Base-by-base conservation (phyloP, 1,140 invertebrate species). In the Diploscapter pachys region DNA sequence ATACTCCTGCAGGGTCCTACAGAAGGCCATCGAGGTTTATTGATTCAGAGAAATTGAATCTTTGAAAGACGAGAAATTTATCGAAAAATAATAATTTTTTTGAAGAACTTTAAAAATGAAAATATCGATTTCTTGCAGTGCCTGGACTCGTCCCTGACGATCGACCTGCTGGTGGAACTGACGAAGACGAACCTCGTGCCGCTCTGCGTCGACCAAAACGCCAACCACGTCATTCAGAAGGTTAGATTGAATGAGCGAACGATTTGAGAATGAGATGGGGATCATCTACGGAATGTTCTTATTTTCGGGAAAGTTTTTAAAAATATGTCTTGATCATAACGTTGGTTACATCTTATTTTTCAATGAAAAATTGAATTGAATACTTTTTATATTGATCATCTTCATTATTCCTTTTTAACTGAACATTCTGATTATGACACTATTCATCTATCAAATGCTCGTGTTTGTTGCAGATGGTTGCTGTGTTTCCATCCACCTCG, bases 191-290 rank as follows among this genome's bases (percentile, higher is more conserved):
- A 70, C 51, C 78, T 75, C 31, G 57, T 71, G 49, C 9, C 59
- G 2, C 74, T 79, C 3, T 69, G 71, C 48, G 65, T 79, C 54
- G 76, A 79, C 54, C 78, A 79, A 59, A 79, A 79, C 54, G 78
- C 75, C 13, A 79, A 79, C 62, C 78, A 79, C 71, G 78, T 79
- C 54, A 69, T 78, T 50, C 76, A 79, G 57, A 73, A 79, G 56
- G 61, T 67, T 49, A 31, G 31, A 31, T 31, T 31, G 31, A 31
- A 31, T 31, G 31, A 31, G 31, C 31, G 31, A 31, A 31, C 31
- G 31, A 31, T 31, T 31, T 31, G 31, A 31, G 31, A 31, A 31
- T 31, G 31, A 31, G 31, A 31, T 31, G 31, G 31, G 31, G 31
- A 31, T 31, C 31, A 31, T 31, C 31, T 31, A 31, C 31, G 31